Evolutionary conservation across 2,888 invertebrate genomes (phyloP), one percentile per base, ranked within the genome.

Genomic region (Buathra laborator): DNA sequence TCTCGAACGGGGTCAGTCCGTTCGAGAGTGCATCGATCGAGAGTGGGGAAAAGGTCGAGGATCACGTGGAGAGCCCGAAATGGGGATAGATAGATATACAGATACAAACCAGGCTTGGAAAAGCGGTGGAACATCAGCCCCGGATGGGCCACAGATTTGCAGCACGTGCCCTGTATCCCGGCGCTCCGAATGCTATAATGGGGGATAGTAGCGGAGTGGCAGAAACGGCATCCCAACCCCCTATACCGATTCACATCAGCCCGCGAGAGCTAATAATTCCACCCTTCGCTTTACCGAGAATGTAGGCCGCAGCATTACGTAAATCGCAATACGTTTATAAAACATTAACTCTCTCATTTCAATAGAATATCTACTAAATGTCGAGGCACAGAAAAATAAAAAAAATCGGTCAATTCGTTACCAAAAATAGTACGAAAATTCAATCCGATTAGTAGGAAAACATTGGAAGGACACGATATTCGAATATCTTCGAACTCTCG

Each of bases 211-310:
- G 37, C 48, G 9, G 75, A 75, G 75, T 64, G 64, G 75, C 64
- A 64, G 75, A 32, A 64, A 48, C 75, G 46, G 64, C 59, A 46
- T 10, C 74, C 59, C 48, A 48, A 12, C 43, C 74, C 62, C 64
- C 62, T 64, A 37, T 51, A 74, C 48, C 44, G 70, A 71, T 66
- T 70, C 76, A 43, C 66, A 77, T 82, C 70, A 67, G 24, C 14
- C 59, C 5, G 59, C 46, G 46, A 29, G 66, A 66, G 71, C 77
- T 74, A 72, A 83, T 78, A 68, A 78, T 83, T 83, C 77, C 51
- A 71, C 14, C 59, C 14, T 14, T 62, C 74, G 67, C 46, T 78
- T 83, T 67, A 62, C 56, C 71, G 66, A 82, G 66, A 66, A 62
- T 62, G 29, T 56, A 56, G 56, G 56, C 56, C 56, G 56, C 56